Percentiles rank a stretch among this genome's conserved stretches.
phyloP scores from a whole-genome alignment of 2,888 invertebrate species.

The Andrena fulva region DNA sequence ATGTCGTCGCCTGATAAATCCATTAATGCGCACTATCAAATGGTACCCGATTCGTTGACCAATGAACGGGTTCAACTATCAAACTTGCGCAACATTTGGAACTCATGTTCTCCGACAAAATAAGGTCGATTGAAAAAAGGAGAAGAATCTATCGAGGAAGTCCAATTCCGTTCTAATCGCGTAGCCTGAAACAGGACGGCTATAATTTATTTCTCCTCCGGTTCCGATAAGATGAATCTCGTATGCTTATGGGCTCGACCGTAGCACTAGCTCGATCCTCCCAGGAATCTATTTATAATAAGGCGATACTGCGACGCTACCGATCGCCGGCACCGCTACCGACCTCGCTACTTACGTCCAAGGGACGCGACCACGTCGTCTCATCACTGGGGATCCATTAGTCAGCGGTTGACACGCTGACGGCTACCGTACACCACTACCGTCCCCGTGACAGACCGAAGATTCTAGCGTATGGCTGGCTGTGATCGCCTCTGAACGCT shows the following conservation, averaged over 20 bases:
- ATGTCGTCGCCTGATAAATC: slow-evolving; percentile 29
- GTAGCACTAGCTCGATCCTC: slow-evolving; percentile 52
- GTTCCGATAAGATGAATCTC: slow-evolving; percentile 75
- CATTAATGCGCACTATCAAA: neutral
- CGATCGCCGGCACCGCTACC: slow-evolving; percentile 63
- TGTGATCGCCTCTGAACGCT: slow-evolving; percentile 49
- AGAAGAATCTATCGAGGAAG: slow-evolving; percentile 26
- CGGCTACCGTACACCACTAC: slow-evolving; percentile 74
- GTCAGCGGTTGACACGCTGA: slow-evolving; percentile 77
- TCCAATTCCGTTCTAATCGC: slow-evolving; percentile 62
- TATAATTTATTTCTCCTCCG: slow-evolving; percentile 67
- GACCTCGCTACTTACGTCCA: slow-evolving; percentile 65
- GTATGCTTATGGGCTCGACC: slow-evolving; percentile 54
- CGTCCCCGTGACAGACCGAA: slow-evolving; percentile 68
- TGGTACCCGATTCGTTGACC: neutral
- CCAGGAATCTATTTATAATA: slow-evolving; percentile 78
- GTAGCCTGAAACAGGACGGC: slow-evolving; percentile 52
- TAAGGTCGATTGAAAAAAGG: slow-evolving; percentile 21
- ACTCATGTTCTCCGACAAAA: neutral
- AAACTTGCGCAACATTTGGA: slow-evolving; percentile 1
- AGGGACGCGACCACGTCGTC: slow-evolving; percentile 68
- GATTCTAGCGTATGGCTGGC: slow-evolving; percentile 50
- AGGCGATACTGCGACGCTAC: slow-evolving; percentile 67
- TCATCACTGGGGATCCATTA: slow-evolving; percentile 79
- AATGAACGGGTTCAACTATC: neutral